These are phyloP conservation scores for Hoplostethus mediterraneus DNA, from an alignment of 2,797 vertebrate genomes.

Conservation along the genomic window DNA sequence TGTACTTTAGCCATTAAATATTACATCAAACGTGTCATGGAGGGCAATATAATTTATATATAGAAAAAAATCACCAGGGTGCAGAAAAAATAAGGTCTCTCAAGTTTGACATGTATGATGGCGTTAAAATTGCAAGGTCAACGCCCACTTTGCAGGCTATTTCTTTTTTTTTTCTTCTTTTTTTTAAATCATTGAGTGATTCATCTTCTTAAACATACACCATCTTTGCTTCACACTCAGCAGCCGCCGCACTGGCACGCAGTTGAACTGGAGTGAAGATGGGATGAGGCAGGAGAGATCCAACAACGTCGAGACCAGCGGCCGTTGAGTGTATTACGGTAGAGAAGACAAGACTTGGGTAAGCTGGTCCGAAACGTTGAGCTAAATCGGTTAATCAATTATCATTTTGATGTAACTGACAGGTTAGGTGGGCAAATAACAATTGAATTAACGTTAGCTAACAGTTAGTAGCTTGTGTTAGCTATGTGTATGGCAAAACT, in stretches of 20 bases:
- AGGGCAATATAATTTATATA: no score
- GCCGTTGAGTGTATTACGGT: neutral
- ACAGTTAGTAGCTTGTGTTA: constrained; percentile 41
- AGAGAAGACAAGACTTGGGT: constrained; percentile 47
- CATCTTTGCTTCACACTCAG: constrained; percentile 30
- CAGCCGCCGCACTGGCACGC: constrained; percentile 8
- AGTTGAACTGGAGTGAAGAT: constrained; percentile 61
- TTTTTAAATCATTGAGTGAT: constrained; percentile 18
- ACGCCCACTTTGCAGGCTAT: neutral
- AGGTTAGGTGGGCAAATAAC: constrained; percentile 13
- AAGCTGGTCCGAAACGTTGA: constrained; percentile 1
- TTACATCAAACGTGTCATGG: no score
- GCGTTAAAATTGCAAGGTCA: no score
- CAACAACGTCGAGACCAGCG: constrained; percentile 23
- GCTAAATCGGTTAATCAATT: neutral
- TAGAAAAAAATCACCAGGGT: no score
- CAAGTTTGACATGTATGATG: no score
- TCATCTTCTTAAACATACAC: constrained; percentile 20
- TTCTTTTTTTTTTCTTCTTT: no score
- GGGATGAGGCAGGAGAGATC: constrained; percentile 66
- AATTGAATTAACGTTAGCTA: neutral
- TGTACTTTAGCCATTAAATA: no score
- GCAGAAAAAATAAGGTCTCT: no score
- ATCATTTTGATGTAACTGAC: neutral
- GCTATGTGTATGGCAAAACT: constrained; percentile 48